Conservation (phyloP, 2,113 vertebrate species). For the Xiphias gladius region DNA sequence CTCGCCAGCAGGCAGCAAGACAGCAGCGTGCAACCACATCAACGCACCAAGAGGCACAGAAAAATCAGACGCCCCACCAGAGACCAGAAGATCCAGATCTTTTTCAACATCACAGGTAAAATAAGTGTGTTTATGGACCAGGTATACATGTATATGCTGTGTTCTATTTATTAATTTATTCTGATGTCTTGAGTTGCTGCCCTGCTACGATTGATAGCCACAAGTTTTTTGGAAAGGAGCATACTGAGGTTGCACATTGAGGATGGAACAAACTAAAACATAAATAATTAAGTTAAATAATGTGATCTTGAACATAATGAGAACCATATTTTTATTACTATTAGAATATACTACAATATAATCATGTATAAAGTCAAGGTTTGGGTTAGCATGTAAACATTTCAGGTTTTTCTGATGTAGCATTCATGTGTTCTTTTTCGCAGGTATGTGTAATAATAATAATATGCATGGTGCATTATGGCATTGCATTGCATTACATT, state of each 20-base stretch:
- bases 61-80: conserved; percentile 83
- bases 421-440: too few relatives aligned
- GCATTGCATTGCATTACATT: background rate
- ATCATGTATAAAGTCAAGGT: too few relatives aligned
- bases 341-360: background rate
- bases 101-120: conserved; percentile 97
- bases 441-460: too few relatives aligned
- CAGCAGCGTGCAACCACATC: conserved; percentile 50
- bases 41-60: conserved; percentile 89
- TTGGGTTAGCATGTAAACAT: too few relatives aligned
- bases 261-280: too few relatives aligned
- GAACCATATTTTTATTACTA: background rate
- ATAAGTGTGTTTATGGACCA: background rate
- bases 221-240: background rate
- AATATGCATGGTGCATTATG: background rate
- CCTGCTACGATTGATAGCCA: background rate
- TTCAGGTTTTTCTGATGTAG: too few relatives aligned
- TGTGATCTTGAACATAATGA: background rate
- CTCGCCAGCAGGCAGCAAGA: conserved; percentile 69
- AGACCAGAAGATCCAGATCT: conserved; percentile 96
- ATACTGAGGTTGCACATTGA: too few relatives aligned
- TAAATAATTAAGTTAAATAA: too few relatives aligned
- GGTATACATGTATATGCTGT: background rate
- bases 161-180: background rate
- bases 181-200: background rate